Evolutionary conservation across 2,113 vertebrate genomes (phyloP), one percentile per base, ranked within the genome.

Genomic region (Clupea harengus): DNA sequence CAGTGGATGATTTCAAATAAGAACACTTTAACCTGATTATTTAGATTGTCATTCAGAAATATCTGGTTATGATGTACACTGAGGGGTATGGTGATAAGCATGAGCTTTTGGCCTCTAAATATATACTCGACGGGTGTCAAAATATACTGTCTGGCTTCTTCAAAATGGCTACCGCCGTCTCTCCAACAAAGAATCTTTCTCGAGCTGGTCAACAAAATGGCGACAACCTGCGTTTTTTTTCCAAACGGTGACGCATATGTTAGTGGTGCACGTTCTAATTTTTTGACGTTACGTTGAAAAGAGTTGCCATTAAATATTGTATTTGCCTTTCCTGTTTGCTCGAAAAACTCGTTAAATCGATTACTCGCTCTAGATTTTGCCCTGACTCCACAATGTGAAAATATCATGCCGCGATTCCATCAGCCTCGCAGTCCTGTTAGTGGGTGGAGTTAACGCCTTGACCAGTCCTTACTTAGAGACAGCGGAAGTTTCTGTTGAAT

Each of bases 131-230:
- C 72, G 9, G 5, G 3, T 0, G 10, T 39, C 13, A 5, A 32
- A 78, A 39, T 11, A 2, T 78, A 39, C 28, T 32, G 28, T 11
- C 72, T 78, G 72, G 72, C 32, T 28, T 15, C 28, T 17, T 78
- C 15, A 78, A 78, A 32, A 78, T 78, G 72, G 72, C 72, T 28
- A 78, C 72, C 28, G 4, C 10, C n/a, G 5, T 78, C 28, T 78
- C 11, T 39, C 39, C 4, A 78, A 78, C 72, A 78, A 78, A 78
- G 72, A 78, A 78, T 39, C 72, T 78, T 28, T 28, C 28, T 75
- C 11, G 25, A 39, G 28, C 72, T 78, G 72, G 72, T 78, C 10
- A 39, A 78, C 72, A 78, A 78, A 78, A 78, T 78, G 72, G 72
- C 72, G 72, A 78, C 72, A 78, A 32, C 9, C 11, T 13, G 4